Evolutionary conservation across 64 coral and sea anemone species (phyloP), one percentile per base, ranked within the genome.

Genomic region (Anthopleura sola): DNA sequence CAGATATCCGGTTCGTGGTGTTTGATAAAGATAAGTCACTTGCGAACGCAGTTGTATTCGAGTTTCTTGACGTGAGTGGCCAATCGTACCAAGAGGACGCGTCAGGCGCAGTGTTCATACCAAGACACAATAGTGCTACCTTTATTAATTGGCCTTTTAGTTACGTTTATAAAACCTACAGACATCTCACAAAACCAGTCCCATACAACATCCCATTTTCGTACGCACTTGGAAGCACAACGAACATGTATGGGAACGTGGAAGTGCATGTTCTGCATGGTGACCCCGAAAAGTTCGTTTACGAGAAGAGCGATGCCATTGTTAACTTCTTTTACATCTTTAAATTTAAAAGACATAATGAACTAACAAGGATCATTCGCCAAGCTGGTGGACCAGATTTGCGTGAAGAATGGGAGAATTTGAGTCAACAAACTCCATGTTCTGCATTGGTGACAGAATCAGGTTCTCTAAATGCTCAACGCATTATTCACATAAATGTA

Each of bases 241-340:
- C 68, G 10, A 26, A 36, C 23, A 26, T 31, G 33, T 74, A 11
- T n/a, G 16, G 68, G 2, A n/a, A 74, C n/a, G 68, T 74, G n/a
- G 68, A 11, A 23, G 68, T 74, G 1, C 24, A 84, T 40, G 37
- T 90, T 38, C 31, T 90, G 51, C 85, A 87, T 39, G 93, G 86
- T 28, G 89, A 95, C 71, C 53, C 12, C 53, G 3, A 55, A 16
- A 55, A 3, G 12, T 79, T 95, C 19, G 87, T 88, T 14, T 16
- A 83, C 36, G 93, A 95, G 55, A 81, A 36, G n/a, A 82, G 81
- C 50, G 93, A 95, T 51, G 93, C 90, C 26, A 88, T 95, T 78
- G 78, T 95, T 9, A 91, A 95, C 24, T 53, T 95, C 8, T 40
- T 40, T 40, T 40, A 88, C 36, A 38, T 75, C 85, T 46, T 34